These are phyloP conservation scores for Hippolais icterina DNA, from an alignment of 2,113 vertebrate genomes.

Conservation along the genomic window DNA sequence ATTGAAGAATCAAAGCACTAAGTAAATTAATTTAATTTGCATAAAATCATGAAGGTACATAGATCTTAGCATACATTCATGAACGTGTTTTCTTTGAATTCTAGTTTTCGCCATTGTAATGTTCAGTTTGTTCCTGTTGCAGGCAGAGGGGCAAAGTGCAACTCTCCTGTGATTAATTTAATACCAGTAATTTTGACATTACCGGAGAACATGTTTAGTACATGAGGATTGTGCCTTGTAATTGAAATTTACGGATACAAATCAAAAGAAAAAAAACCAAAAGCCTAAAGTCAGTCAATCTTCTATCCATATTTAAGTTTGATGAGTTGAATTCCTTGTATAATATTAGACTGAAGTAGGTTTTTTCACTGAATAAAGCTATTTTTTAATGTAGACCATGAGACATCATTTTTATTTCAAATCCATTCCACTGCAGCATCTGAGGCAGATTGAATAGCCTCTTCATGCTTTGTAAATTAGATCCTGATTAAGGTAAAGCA, in stretches of 20 bases:
- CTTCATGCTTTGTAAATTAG: not conserved
- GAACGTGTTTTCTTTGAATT: not conserved
- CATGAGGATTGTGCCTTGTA: not conserved
- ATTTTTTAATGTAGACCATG: not conserved
- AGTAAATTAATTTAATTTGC: not conserved
- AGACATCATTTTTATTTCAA: not conserved
- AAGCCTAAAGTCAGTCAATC: not conserved
- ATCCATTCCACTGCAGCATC: not conserved
- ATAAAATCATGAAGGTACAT: not conserved
- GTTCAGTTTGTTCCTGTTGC: not conserved
- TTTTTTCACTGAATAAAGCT: conserved; percentile 19
- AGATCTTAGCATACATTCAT: not conserved
- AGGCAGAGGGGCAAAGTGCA: not conserved
- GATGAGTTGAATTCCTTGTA: not conserved
- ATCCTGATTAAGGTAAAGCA: not conserved
- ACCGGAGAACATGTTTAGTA: not conserved
- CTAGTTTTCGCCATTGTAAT: not conserved
- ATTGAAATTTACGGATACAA: not conserved
- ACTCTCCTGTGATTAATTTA: not conserved
- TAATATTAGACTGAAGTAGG: not conserved
- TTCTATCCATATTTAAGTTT: not conserved
- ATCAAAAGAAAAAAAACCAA: not conserved
- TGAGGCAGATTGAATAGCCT: not conserved
- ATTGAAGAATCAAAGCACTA: not conserved
- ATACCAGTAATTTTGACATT: not conserved